These are phyloP conservation scores for Diaprepes abbreviatus DNA, from an alignment of 2,888 invertebrate species.

Conservation along the genomic window DNA sequence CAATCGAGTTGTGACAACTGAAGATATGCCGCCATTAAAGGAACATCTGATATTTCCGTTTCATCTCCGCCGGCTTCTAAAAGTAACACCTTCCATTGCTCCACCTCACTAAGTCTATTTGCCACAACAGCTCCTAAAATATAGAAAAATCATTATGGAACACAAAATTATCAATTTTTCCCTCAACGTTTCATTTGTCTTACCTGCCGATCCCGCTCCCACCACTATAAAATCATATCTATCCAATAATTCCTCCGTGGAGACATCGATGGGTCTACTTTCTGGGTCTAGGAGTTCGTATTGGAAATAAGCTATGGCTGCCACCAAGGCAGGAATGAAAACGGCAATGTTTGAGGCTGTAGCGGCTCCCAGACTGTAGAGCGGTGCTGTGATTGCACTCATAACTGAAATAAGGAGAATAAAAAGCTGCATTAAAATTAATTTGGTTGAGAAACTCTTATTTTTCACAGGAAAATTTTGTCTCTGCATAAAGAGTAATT, in stretches of 20 bases:
- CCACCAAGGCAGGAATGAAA: slow-evolving; percentile 87
- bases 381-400: slow-evolving; percentile 78
- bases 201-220: slow-evolving; percentile 89
- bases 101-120: slow-evolving; percentile 84
- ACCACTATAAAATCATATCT: slow-evolving; percentile 89
- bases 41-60: slow-evolving; percentile 91
- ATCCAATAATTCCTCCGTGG: slow-evolving; percentile 74
- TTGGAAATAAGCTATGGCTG: slow-evolving; percentile 89
- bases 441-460: too few relatives aligned
- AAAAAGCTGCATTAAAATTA: too few relatives aligned
- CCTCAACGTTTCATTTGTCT: background rate
- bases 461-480: too few relatives aligned
- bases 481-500: too few relatives aligned
- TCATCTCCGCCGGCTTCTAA: slow-evolving; percentile 92
- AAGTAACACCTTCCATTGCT: slow-evolving; percentile 83
- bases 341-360: slow-evolving; percentile 80
- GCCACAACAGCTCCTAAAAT: slow-evolving; percentile 84
- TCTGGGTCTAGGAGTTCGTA: slow-evolving; percentile 89
- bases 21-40: slow-evolving; percentile 87
- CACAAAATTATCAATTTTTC: too few relatives aligned
- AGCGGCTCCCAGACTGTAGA: slow-evolving; percentile 78
- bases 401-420: slow-evolving; percentile 68
- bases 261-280: slow-evolving; percentile 80
- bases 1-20: slow-evolving; percentile 91
- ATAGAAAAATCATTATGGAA: background rate